Evolutionary conservation across 2,113 vertebrate species (phyloP).

Genomic region (Albula glossodonta): DNA sequence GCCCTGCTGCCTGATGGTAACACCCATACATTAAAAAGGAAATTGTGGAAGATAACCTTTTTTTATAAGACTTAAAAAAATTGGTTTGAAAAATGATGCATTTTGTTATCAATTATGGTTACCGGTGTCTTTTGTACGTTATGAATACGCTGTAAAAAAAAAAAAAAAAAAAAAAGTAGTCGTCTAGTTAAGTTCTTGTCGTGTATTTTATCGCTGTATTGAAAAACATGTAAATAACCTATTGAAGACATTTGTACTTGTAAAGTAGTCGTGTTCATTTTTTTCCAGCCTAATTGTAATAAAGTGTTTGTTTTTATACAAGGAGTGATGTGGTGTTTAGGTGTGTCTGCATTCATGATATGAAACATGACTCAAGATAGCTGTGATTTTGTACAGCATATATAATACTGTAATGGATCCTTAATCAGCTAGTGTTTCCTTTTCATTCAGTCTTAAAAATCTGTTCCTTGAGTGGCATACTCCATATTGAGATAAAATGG

Average conservation of each 20-base stretch:
- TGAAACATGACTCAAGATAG: constrained; percentile 38
- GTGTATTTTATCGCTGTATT: constrained; percentile 63
- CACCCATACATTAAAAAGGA: background rate
- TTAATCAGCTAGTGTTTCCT: constrained; percentile 7
- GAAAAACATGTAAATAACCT: constrained; percentile 78
- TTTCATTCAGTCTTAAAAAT: background rate
- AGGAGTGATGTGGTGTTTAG: constrained; percentile 20
- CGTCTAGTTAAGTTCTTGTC: constrained; percentile 37
- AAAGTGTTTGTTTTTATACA: constrained; percentile 89
- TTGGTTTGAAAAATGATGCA: background rate
- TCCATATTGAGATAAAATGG: background rate
- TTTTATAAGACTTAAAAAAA: background rate
- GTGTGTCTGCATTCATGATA: constrained; percentile 44
- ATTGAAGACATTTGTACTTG: constrained; percentile 83
- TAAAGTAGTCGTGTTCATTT: constrained; percentile 78
- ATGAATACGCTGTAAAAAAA: constrained; percentile 68
- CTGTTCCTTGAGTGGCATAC: background rate
- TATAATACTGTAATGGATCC: no score
- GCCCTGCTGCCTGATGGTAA: background rate
- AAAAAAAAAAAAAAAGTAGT: constrained; percentile 9
- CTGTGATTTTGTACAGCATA: background rate
- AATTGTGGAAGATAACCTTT: background rate
- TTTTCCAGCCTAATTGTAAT: constrained; percentile 80
- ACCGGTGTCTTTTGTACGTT: constrained; percentile 47
- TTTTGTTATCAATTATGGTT: constrained; percentile 5